Evolutionary conservation across 2,888 invertebrate species (phyloP), one percentile per base, ranked within the genome.

Genomic region (Aphodius granarius): DNA sequence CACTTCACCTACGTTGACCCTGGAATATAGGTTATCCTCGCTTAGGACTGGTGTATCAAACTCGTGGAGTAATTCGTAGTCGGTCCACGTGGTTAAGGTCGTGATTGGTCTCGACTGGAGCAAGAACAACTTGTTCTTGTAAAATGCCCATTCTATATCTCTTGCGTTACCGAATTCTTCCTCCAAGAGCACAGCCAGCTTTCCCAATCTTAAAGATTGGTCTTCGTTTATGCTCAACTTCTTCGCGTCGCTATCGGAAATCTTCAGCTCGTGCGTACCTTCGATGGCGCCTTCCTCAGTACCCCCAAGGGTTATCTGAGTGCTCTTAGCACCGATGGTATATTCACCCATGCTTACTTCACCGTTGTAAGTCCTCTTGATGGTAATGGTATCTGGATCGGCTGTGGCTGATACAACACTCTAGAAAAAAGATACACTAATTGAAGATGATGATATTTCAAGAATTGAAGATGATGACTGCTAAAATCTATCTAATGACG

Each of bases 71-170:
- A 96, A 84, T 82, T 96, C 96, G 81, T 92, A 94, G 75, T 95
- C 93, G 0, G 91, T 92, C 91, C 95, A 95, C 0, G 89, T 86
- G 79, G 93, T 91, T 22, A 93, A 83, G 0, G 93, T 92, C 0
- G 95, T 95, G 73, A 96, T 91, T 0, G 95, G 94, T 3, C 95
- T 90, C 2, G 94, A 92, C 91, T 96, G 94, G 16, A 94, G 86
- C 15, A 94, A 84, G 83, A 89, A 92, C 76, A 93, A 86, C 13
- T 88, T 86, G n/a, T 88, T 87, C 83, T 91, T 87, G 77, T 85
- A 86, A 66, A 94, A 85, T 9, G 94, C 95, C 94, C 95, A 96
- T 86, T 96, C 96, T 74, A 96, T 91, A 83, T 96, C 95, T 79
- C 94, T 89, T 0, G 93, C 90, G 1, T 90, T 89, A 0, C 92